Evolutionary conservation across 2,113 vertebrate genomes (phyloP).

Genomic region (Accipiter cooperii): DNA sequence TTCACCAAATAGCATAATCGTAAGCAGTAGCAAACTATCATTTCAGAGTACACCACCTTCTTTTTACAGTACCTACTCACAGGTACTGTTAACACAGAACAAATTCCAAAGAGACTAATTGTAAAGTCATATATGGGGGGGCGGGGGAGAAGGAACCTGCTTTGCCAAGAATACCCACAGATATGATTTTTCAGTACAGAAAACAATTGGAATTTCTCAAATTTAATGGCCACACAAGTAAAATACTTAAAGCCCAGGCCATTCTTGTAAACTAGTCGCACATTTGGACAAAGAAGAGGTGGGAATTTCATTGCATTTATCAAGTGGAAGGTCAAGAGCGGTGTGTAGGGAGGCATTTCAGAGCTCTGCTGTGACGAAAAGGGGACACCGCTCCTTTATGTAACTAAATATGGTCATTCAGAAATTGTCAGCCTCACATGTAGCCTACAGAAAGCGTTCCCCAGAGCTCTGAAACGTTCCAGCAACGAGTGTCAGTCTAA

Average conservation of each 20-base stretch:
- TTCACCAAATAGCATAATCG: background rate
- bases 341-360: background rate
- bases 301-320: constrained; percentile 9
- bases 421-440: background rate
- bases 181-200: background rate
- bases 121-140: background rate
- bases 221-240: background rate
- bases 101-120: background rate
- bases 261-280: background rate
- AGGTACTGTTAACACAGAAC: background rate
- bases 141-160: background rate
- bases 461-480: background rate
- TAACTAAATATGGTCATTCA: background rate
- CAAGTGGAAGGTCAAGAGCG: background rate
- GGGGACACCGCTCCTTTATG: background rate
- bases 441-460: background rate
- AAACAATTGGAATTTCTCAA: background rate
- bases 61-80: background rate
- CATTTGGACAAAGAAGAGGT: background rate
- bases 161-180: background rate
- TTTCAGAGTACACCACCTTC: background rate
- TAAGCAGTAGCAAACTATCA: background rate
- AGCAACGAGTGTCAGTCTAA: constrained; percentile 20
- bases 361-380: constrained; percentile 19
- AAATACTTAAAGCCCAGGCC: background rate